phyloP scores from a whole-genome alignment of 2,888 invertebrate genomes.

The Apodemia zela region DNA sequence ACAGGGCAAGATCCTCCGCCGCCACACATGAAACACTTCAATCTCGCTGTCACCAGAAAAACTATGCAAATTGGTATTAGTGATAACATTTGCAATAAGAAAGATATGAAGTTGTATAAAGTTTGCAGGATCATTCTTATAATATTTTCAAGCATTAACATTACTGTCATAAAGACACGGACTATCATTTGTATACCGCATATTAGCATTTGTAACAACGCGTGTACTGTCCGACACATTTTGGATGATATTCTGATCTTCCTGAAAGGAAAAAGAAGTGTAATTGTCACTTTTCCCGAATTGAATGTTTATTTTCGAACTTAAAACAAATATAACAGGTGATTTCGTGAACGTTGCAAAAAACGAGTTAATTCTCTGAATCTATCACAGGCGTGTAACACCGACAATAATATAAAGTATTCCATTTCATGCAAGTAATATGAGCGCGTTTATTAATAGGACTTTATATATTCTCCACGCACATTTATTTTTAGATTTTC shows the following conservation, averaged over 20 bases:
- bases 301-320: too few relatives aligned
- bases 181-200: constrained; percentile 64
- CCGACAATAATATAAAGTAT: too few relatives aligned
- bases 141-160: constrained; percentile 65
- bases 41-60: constrained; percentile 52
- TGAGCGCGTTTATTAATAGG: too few relatives aligned
- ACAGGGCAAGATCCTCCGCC: constrained; percentile 59
- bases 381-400: too few relatives aligned
- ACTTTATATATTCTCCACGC: too few relatives aligned
- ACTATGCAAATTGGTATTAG: constrained; percentile 62
- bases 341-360: too few relatives aligned
- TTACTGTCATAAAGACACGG: constrained; percentile 61
- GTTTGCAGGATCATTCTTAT: constrained; percentile 62
- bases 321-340: too few relatives aligned
- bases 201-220: constrained; percentile 49
- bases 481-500: too few relatives aligned
- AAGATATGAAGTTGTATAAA: constrained; percentile 62
- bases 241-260: constrained; percentile 29
- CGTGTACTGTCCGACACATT: constrained; percentile 64
- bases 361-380: too few relatives aligned
- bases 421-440: too few relatives aligned
- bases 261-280: constrained; percentile 35
- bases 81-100: constrained; percentile 58
- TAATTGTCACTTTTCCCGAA: too few relatives aligned
- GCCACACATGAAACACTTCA: constrained; percentile 62